Evolutionary conservation across 2,113 vertebrate genomes (phyloP).

Genomic region (Anoura caudifer): DNA sequence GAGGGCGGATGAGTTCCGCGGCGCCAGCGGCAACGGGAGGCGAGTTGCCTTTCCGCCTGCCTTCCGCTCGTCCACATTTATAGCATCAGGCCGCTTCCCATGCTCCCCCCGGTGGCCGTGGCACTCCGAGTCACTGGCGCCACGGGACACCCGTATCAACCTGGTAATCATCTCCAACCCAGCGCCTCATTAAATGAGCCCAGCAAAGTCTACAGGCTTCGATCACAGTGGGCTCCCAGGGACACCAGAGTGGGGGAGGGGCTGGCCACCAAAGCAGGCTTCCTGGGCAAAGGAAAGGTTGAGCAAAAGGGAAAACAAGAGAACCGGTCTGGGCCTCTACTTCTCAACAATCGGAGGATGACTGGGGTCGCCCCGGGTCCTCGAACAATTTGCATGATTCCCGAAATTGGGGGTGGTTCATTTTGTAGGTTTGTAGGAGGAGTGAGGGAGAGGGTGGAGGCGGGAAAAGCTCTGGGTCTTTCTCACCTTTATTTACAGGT

Average conservation of each 20-base stretch:
- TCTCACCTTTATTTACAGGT: neutral
- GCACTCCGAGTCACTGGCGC: neutral
- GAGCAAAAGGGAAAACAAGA: neutral
- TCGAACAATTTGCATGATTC: neutral
- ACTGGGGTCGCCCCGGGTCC: neutral
- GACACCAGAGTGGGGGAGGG: neutral
- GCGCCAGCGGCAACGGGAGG: neutral
- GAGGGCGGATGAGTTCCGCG: neutral
- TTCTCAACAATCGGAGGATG: neutral
- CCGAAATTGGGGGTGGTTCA: neutral
- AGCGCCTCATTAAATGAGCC: neutral
- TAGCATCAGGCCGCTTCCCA: neutral
- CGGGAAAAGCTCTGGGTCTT: neutral
- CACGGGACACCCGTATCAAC: neutral
- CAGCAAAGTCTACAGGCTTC: neutral
- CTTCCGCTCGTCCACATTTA: neutral
- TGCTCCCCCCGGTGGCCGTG: neutral
- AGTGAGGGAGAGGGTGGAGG: neutral
- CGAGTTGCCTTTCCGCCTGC: conserved; percentile 23
- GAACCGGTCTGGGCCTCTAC: neutral
- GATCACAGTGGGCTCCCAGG: neutral
- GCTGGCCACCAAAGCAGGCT: neutral
- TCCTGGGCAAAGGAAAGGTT: neutral
- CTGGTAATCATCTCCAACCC: neutral
- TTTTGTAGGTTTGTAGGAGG: neutral